Percentiles rank a stretch among this genome's conserved stretches.
phyloP scores from a whole-genome alignment of 2,888 invertebrate species.

The Isotomurus palustris region DNA sequence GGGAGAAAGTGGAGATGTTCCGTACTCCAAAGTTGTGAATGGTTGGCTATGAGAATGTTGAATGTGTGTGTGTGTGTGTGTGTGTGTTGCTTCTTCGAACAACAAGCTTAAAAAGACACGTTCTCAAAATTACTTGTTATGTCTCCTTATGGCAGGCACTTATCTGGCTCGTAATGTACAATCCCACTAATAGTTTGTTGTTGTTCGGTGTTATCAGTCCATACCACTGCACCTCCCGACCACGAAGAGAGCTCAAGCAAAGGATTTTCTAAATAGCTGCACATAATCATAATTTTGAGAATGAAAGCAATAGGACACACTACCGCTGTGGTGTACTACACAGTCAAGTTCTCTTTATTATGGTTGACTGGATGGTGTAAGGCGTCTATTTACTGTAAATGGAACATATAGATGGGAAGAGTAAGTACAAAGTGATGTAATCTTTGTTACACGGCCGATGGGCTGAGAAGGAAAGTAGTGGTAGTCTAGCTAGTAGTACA shows the following conservation, averaged over 20 bases:
- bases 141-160: constrained; percentile 13
- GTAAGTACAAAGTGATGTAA: constrained; percentile 15
- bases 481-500: no score
- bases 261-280: constrained; percentile 15
- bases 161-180: constrained; percentile 4
- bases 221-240: constrained; percentile 1
- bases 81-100: no score
- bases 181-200: constrained; percentile 9
- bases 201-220: constrained; percentile 7
- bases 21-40: no score
- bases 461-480: no score
- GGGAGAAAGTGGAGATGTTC: no score
- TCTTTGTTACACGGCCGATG: constrained; percentile 16
- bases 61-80: no score
- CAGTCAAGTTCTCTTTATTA: no score
- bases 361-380: neutral
- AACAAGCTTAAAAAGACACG: neutral
- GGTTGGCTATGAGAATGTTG: no score
- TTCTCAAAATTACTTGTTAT: constrained; percentile 12
- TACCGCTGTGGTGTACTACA: no score
- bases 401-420: neutral
- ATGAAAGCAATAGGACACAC: constrained; percentile 7
- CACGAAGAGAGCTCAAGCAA: neutral
- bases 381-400: neutral
- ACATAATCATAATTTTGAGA: constrained; percentile 13